phyloP scores from a whole-genome alignment of 1,140 invertebrate species.

The Lutraria rhynchaena region DNA sequence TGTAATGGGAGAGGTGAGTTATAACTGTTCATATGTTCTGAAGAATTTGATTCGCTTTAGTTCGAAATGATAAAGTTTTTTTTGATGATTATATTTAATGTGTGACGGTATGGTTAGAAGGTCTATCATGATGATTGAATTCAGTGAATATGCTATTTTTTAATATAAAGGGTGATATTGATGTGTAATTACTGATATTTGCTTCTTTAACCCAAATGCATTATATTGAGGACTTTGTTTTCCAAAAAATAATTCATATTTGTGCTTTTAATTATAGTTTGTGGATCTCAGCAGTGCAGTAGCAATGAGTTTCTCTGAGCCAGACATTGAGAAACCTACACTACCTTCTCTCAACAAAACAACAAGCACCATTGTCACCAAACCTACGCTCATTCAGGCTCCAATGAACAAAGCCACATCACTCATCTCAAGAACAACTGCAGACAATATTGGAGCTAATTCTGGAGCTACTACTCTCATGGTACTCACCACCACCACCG shows the following conservation, averaged over 20 bases:
- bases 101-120: too few species aligned
- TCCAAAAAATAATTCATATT: neutral
- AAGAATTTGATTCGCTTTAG: too few species aligned
- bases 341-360: conserved; percentile 60
- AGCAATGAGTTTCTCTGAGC: conserved; percentile 83
- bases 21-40: too few species aligned
- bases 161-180: too few species aligned
- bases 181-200: neutral
- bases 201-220: neutral
- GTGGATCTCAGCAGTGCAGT: conserved; percentile 96
- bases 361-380: conserved; percentile 61
- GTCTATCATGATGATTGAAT: too few species aligned
- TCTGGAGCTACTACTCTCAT: conserved; percentile 69
- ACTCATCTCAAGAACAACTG: conserved; percentile 49
- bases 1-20: conserved; percentile 89
- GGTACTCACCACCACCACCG: conserved; percentile 66
- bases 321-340: conserved; percentile 59
- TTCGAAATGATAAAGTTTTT: too few species aligned
- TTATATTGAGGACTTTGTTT: neutral
- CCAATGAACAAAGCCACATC: conserved; percentile 56
- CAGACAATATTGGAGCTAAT: conserved; percentile 60
- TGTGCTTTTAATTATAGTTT: conserved; percentile 87
- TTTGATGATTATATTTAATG: too few species aligned
- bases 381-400: conserved; percentile 53
- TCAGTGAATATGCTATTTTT: too few species aligned